A percentile compares a stretch with the other conserved stretches of the same genome.
These are phyloP conservation scores for Potorous gilbertii DNA, from an alignment of 2,797 vertebrate genomes.

Conservation along the genomic window DNA sequence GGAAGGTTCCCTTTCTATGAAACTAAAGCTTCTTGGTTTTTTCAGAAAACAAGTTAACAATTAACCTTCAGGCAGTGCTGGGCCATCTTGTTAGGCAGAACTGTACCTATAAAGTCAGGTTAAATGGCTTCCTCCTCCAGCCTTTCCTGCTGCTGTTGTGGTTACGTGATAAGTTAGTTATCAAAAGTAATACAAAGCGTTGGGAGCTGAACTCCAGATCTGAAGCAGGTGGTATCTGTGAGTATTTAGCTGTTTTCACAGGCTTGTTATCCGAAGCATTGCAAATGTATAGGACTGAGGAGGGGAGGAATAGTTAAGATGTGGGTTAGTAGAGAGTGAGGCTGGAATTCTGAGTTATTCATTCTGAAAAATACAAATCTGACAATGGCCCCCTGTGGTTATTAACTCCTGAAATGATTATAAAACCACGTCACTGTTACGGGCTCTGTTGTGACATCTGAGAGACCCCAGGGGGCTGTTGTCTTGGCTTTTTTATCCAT, in stretches of 20 bases:
- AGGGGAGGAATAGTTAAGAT: not conserved
- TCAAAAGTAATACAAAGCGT: not conserved
- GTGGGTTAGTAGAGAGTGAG: not conserved
- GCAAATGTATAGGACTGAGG: not conserved
- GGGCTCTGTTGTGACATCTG: not conserved
- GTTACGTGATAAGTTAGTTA: not conserved
- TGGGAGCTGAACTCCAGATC: not conserved
- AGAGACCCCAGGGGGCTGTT: not conserved
- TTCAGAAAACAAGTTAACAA: slow-evolving; percentile 83
- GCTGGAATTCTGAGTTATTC: not conserved
- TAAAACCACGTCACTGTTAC: not conserved
- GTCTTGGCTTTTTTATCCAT: not conserved
- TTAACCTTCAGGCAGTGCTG: slow-evolving; percentile 72
- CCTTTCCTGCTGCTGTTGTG: slow-evolving; percentile 39
- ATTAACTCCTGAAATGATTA: not conserved
- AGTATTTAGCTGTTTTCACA: not conserved
- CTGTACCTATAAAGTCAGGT: slow-evolving; percentile 48
- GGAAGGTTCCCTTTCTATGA: slow-evolving; percentile 65
- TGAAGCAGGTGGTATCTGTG: not conserved
- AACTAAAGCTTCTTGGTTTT: slow-evolving; percentile 69
- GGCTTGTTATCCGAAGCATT: not conserved
- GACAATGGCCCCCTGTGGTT: not conserved
- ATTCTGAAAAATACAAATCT: not conserved
- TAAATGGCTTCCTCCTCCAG: slow-evolving; percentile 72
- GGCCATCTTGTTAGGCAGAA: slow-evolving; percentile 32